A percentile compares a stretch with the other conserved stretches of the same genome.
These are phyloP conservation scores for Diachasma alloeum DNA, from an alignment of 1,140 invertebrate species.

Conservation along the genomic window DNA sequence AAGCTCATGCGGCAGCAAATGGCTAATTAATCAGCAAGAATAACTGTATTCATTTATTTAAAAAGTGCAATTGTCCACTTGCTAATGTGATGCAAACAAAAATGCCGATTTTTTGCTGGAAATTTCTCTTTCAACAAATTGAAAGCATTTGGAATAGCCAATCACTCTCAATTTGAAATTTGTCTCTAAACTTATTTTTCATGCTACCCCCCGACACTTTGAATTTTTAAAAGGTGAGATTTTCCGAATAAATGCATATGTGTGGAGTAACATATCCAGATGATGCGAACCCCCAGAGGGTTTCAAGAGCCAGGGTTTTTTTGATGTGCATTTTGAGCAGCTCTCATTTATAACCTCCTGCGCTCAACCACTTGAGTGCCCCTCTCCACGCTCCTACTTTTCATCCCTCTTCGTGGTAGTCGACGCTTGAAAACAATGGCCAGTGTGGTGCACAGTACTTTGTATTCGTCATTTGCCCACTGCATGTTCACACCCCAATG, in stretches of 20 bases:
- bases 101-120: too few relatives aligned
- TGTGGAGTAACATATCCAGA: neutral
- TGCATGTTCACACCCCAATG: constrained; percentile 5
- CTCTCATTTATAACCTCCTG: constrained; percentile 1
- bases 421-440: constrained; percentile 2
- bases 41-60: too few relatives aligned
- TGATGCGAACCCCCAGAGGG: neutral
- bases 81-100: too few relatives aligned
- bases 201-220: neutral
- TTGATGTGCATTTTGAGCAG: constrained; percentile 1
- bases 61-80: too few relatives aligned
- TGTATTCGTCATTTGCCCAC: neutral
- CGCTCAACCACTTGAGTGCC: neutral
- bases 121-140: too few relatives aligned
- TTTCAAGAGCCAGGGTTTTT: neutral
- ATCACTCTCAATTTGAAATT: too few relatives aligned
- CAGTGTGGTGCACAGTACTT: neutral
- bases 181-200: neutral
- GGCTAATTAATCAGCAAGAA: too few relatives aligned
- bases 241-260: neutral
- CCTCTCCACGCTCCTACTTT: neutral
- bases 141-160: too few relatives aligned
- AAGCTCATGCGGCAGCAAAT: too few relatives aligned
- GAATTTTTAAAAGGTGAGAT: neutral
- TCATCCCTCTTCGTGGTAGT: neutral